Evolutionary conservation across 2,888 invertebrate genomes (phyloP), one percentile per base, ranked within the genome.

Genomic region (Tachystola acroxantha): DNA sequence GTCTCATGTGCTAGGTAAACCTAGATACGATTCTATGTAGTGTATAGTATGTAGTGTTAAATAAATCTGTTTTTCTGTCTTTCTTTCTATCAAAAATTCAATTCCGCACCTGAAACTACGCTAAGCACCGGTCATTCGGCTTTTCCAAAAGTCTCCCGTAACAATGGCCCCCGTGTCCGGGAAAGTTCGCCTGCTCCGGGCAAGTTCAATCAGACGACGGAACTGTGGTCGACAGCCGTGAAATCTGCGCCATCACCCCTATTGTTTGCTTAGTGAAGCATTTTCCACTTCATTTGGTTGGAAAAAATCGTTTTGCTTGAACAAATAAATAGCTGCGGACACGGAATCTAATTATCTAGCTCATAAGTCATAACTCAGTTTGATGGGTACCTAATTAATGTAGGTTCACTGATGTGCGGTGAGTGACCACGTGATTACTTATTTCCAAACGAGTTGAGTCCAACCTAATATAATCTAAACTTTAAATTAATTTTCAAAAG

Each of bases 211-310:
- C 13, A 22, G 30, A 12, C 30, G 33, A 32, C 46, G 49, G 46
- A 44, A 43, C 37, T 40, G 27, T 27, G 41, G 42, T 12, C 35
- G 39, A 5, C 26, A 26, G 33, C 45, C 45, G 33, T 46, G 46
- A 50, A 51, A 47, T 53, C 31, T 35, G 45, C 48, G 34, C 30
- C 30, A 39, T 37, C 36, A 36, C 34, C 32, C n/a, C 41, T 32
- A 47, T 50, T 53, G 48, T 46, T 45, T 36, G 29, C 26, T 43
- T 46, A 36, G 14, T 35, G 28, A 32, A 29, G 29, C 13, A 2
- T 11, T 37, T 37, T 32, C 24, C 37, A 20, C 26, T 37, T 37
- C 36, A 36, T 32, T 32, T 30, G 30, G 5, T 19, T 30, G 1
- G 13, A 2, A 7, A 19, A 2, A 11, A 1, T 27, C 27, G 7